These are phyloP conservation scores for Calliphora vomitoria DNA, from an alignment of 2,888 invertebrate species.

Conservation along the genomic window DNA sequence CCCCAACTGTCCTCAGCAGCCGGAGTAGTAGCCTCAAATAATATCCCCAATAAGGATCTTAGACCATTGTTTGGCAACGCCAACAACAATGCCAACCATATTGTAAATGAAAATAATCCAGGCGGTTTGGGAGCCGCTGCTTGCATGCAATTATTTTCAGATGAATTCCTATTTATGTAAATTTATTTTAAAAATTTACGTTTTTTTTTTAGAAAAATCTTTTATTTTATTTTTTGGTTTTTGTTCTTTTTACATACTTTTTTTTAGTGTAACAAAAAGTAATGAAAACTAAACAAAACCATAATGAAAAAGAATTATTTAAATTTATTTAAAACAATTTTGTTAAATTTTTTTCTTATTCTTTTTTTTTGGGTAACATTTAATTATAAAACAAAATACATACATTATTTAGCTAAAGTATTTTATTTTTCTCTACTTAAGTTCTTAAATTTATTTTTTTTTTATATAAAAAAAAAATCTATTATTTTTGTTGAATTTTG, in stretches of 20 bases:
- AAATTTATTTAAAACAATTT: constrained; percentile 66
- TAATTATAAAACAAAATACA: constrained; percentile 50
- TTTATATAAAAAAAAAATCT: constrained; percentile 43
- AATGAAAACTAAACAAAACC: constrained; percentile 52
- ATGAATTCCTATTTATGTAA: constrained; percentile 86
- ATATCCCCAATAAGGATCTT: constrained; percentile 54
- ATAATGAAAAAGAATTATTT: constrained; percentile 53
- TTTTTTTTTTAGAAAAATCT: constrained; percentile 72
- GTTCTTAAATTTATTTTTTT: constrained; percentile 57
- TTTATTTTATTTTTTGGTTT: constrained; percentile 52
- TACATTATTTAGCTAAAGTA: constrained; percentile 69
- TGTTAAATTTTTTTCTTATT: constrained; percentile 54
- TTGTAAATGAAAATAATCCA: constrained; percentile 67
- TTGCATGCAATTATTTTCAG: constrained; percentile 87
- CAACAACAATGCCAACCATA: constrained; percentile 21
- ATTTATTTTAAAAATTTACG: constrained; percentile 80
- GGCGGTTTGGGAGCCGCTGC: constrained; percentile 78
- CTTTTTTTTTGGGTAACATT: constrained; percentile 49
- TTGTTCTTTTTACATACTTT: constrained; percentile 39
- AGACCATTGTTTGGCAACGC: constrained; percentile 60
- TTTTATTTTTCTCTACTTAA: constrained; percentile 62
- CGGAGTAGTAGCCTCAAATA: constrained; percentile 31
- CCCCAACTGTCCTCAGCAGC: constrained; percentile 65
- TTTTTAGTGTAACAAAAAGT: constrained; percentile 59
- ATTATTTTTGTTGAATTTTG: constrained; percentile 74